Percentiles rank a stretch among this genome's conserved stretches.
Conservation (phyloP, 2,888 invertebrate genomes). For the Lissonota sp. region DNA sequence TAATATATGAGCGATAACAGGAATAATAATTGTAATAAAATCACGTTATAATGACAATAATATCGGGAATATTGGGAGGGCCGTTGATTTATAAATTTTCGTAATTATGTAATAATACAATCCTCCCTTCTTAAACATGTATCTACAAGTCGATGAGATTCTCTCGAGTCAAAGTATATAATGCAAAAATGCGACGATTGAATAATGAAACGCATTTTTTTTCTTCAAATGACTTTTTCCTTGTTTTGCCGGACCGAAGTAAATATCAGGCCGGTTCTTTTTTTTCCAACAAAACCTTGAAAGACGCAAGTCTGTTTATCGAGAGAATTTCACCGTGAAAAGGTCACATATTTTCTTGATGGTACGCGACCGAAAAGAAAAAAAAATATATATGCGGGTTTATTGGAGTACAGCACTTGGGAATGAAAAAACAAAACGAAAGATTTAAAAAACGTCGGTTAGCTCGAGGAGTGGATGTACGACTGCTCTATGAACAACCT, state of each 20-base stretch:
- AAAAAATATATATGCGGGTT: background rate
- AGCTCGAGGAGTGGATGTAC: slow-evolving; percentile 24
- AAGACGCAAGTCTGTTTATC: slow-evolving; percentile 33
- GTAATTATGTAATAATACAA: slow-evolving; percentile 60
- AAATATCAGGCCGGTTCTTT: slow-evolving; percentile 4
- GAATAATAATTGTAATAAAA: slow-evolving; percentile 72
- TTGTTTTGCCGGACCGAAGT: slow-evolving; percentile 25
- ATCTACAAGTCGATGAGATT: slow-evolving; percentile 70
- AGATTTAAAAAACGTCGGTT: slow-evolving; percentile 23
- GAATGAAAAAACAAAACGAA: background rate
- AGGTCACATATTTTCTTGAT: slow-evolving; percentile 32
- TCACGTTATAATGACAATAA: slow-evolving; percentile 71
- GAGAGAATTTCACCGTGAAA: slow-evolving; percentile 39
- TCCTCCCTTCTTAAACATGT: slow-evolving; percentile 63
- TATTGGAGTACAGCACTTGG: background rate
- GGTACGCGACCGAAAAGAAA: background rate
- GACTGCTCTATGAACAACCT: slow-evolving; percentile 34
- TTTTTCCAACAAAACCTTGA: slow-evolving; percentile 13
- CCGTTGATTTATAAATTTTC: slow-evolving; percentile 51
- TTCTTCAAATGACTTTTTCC: slow-evolving; percentile 11
- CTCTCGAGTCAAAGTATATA: slow-evolving; percentile 57
- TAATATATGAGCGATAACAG: slow-evolving; percentile 74
- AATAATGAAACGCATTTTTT: slow-evolving; percentile 2
- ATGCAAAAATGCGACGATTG: slow-evolving; percentile 21
- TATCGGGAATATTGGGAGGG: slow-evolving; percentile 48